A percentile compares a stretch with the other conserved stretches of the same genome.
Evolutionary conservation across 2,113 vertebrate species (phyloP).

Genomic region (Plectropomus leopardus): DNA sequence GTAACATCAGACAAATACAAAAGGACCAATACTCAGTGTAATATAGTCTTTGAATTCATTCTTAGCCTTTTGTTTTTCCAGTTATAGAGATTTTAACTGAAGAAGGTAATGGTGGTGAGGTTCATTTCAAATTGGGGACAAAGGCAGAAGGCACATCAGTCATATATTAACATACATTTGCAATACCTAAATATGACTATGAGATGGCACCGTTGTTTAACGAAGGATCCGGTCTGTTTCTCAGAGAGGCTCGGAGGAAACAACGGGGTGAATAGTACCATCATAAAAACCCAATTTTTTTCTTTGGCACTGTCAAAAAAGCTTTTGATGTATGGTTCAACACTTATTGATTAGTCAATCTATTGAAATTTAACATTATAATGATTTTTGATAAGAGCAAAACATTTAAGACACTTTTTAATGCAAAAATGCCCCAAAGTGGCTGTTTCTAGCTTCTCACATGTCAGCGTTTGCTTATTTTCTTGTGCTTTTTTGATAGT

Average conservation of each 20-base stretch:
- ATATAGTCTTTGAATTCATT: not conserved
- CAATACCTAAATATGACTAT: no score
- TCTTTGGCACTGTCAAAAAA: not conserved
- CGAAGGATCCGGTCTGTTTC: not conserved
- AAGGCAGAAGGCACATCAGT: not conserved
- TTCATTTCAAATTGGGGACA: not conserved
- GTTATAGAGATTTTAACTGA: not conserved
- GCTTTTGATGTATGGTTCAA: not conserved
- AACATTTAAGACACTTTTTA: not conserved
- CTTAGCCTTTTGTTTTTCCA: not conserved
- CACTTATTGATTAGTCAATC: accelerated
- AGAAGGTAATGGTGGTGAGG: not conserved
- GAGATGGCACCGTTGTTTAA: constrained; percentile 23
- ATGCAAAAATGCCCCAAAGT: not conserved
- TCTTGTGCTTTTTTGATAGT: no score
- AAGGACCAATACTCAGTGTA: not conserved
- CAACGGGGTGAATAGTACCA: no score
- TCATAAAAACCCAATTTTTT: not conserved
- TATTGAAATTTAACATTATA: not conserved
- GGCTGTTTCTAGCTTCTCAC: no score
- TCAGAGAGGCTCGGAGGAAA: not conserved
- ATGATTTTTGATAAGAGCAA: not conserved
- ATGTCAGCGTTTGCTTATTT: no score
- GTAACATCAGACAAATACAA: not conserved
- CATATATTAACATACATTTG: not conserved